Evolutionary conservation across 2,113 vertebrate genomes (phyloP).

Genomic region (Toxotes jaculatrix): DNA sequence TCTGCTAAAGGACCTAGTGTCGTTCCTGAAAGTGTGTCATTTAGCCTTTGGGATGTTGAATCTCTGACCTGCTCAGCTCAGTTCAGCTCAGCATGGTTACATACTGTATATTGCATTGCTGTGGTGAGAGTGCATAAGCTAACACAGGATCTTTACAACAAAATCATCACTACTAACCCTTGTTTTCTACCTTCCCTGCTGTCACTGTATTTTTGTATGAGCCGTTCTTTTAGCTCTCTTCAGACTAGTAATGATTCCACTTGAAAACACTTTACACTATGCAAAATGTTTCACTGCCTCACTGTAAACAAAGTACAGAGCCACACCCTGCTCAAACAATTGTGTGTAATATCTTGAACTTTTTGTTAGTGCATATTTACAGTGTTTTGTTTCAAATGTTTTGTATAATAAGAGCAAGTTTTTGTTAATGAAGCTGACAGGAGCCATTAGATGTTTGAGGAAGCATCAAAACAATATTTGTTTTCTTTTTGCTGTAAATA

Average conservation of each 20-base stretch:
- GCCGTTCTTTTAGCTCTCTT: slow-evolving; percentile 18
- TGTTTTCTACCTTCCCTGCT: not conserved
- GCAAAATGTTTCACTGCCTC: slow-evolving; percentile 70
- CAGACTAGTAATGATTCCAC: slow-evolving; percentile 43
- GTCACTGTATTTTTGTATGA: slow-evolving; percentile 3
- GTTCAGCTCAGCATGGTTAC: not conserved
- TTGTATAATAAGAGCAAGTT: slow-evolving; percentile 42
- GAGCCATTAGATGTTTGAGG: slow-evolving; percentile 72
- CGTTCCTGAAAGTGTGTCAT: not conserved
- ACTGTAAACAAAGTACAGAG: slow-evolving; percentile 48
- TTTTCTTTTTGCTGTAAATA: slow-evolving; percentile 69
- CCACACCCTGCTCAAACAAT: slow-evolving; percentile 5
- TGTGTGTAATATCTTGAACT: slow-evolving; percentile 35
- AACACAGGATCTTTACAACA: slow-evolving; percentile 1
- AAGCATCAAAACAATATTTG: slow-evolving; percentile 34
- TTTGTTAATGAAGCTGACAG: slow-evolving; percentile 60
- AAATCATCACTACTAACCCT: not conserved
- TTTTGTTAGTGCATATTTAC: slow-evolving; percentile 47
- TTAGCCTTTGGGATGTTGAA: not conserved
- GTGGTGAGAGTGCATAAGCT: not conserved
- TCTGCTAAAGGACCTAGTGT: too few relatives aligned
- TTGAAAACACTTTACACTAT: slow-evolving; percentile 73
- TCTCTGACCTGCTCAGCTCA: slow-evolving; percentile 5
- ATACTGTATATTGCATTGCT: not conserved
- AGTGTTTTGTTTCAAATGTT: slow-evolving; percentile 51